Base-by-base conservation (phyloP, 2,113 vertebrate genomes). In the Sapayoa aenigma region DNA sequence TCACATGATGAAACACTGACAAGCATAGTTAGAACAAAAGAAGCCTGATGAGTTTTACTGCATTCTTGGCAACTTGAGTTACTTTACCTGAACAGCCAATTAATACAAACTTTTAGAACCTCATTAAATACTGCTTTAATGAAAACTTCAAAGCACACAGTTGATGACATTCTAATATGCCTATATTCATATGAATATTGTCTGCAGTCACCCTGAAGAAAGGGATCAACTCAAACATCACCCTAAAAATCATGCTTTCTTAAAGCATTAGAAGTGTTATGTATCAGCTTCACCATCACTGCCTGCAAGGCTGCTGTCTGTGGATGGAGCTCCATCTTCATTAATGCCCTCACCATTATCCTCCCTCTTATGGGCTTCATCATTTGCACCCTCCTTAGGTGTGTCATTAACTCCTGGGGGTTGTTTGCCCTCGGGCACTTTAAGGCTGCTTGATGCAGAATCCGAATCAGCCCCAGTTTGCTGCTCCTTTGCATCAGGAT, bases 241-340 rank as follows among this genome's bases (percentile, higher is more conserved):
- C 93, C 73, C 89, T 95, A 96, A 91, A 96, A 78, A 77, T 79
- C 91, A 96, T 60, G 81, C 72, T 82, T 87, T 87, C 46, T 18
- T 41, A 62, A 95, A 84, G 82, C 53, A 88, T 90, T 94, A 93
- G 58, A 94, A 59, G 37, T 49, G 90, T 91, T 96, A 97, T 72
- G 96, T 97, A 13, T 98, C 98, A 60, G 97, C 97, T 42, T 99
- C 98, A 19, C 60, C 98, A 67, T 99, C 99, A 37, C 99, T 99
- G 94, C 98, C 98, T 63, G 98, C 98, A 78, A 99, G 93, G 96
- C 99, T 99, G 98, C 99, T 99, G 95, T 99, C 98, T 85, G 99
- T 99, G 53, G 99, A 99, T 18, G 90, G 96, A 62, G 97, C 91
- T 56, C 95, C 98, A 68, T 97, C 98, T 93, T 98, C 97, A 39